These are phyloP conservation scores for Venustaconcha ellipsiformis DNA, from an alignment of 1,140 invertebrate species.

Conservation along the genomic window DNA sequence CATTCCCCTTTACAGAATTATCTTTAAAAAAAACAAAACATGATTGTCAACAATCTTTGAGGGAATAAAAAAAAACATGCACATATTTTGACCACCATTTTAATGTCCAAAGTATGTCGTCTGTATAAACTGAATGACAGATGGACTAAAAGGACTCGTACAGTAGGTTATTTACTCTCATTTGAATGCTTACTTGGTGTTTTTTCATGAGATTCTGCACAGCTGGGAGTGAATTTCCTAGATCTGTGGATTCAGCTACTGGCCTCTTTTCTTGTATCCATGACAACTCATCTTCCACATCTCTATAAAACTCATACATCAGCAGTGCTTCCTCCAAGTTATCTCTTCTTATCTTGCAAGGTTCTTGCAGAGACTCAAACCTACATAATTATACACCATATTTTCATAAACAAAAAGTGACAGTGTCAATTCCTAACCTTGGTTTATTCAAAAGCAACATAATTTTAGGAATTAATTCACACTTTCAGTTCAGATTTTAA, in stretches of 20 bases:
- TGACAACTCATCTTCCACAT: conserved; percentile 97
- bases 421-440: too few relatives aligned
- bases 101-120: too few relatives aligned
- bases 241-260: conserved; percentile 94
- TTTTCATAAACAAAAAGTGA: too few relatives aligned
- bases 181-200: conserved; percentile 85
- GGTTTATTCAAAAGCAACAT: too few relatives aligned
- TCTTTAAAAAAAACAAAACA: too few relatives aligned
- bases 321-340: conserved; percentile 92
- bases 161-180: background rate
- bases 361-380: conserved; percentile 76
- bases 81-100: too few relatives aligned
- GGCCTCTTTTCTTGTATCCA: conserved; percentile 99
- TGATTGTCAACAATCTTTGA: too few relatives aligned
- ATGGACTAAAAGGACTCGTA: conserved; percentile 62
- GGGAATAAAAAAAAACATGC: too few relatives aligned
- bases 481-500: too few relatives aligned
- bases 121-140: background rate
- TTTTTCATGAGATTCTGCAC: conserved; percentile 99
- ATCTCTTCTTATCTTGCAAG: conserved; percentile 64
- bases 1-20: too few relatives aligned
- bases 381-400: too few relatives aligned
- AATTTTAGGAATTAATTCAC: too few relatives aligned
- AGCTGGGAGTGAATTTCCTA: conserved; percentile 91
- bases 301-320: conserved; percentile 96